A percentile compares a stretch with the other conserved stretches of the same genome.
Evolutionary conservation across 2,113 vertebrate species (phyloP).

Genomic region (Silurus meridionalis): DNA sequence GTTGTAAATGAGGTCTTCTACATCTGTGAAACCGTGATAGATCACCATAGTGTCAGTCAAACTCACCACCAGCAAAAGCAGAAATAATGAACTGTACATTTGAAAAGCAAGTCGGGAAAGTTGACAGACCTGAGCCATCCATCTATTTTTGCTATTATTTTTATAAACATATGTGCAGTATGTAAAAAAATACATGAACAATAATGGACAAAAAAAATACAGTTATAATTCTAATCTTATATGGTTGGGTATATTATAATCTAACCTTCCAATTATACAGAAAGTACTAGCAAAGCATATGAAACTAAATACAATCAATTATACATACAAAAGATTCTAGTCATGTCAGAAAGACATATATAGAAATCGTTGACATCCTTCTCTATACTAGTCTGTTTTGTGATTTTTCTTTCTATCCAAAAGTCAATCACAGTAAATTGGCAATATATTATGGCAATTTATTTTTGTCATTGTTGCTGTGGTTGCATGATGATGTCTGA

Average conservation of each 20-base stretch:
- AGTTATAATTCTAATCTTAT: neutral
- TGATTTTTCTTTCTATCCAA: too few species aligned
- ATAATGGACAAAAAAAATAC: neutral
- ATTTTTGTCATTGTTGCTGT: too few species aligned
- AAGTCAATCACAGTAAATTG: too few species aligned
- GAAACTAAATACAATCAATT: neutral
- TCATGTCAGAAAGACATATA: neutral
- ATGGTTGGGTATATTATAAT: neutral
- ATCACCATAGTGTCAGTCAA: slow-evolving; percentile 35
- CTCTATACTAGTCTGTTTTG: too few species aligned
- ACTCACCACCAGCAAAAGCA: slow-evolving; percentile 29
- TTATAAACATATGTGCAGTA: neutral
- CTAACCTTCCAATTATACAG: neutral
- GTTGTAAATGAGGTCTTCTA: slow-evolving; percentile 54
- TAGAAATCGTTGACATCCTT: neutral
- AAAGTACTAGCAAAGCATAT: neutral
- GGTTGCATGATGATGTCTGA: too few species aligned
- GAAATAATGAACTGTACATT: slow-evolving; percentile 47
- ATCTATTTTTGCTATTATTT: neutral
- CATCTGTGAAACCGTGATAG: slow-evolving; percentile 44
- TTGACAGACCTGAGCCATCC: neutral
- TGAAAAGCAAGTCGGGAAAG: neutral
- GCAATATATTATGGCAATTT: too few species aligned
- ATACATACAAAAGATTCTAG: neutral
- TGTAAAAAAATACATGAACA: neutral